Conservation (phyloP, 1,140 invertebrate genomes). For the Rhopalosiphum padi region DNA sequence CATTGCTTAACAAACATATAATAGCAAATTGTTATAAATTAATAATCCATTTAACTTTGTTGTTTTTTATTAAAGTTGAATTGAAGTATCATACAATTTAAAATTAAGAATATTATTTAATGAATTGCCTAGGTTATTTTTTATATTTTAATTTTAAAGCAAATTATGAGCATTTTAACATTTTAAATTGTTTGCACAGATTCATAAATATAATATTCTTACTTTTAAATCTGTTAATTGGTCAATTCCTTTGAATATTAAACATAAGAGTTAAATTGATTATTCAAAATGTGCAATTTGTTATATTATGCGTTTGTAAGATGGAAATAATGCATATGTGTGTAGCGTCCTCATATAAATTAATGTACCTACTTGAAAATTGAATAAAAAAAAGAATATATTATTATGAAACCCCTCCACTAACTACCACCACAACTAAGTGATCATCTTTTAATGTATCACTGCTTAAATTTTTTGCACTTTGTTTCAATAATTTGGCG, state of each 20-base stretch:
- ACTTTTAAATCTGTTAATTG: neutral
- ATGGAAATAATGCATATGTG: neutral
- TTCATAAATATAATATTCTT: neutral
- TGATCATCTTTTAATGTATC: conserved; percentile 92
- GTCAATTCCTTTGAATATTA: too few species aligned
- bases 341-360: neutral
- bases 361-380: neutral
- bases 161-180: neutral
- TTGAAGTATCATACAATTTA: neutral
- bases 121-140: neutral
- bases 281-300: neutral
- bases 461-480: conserved; percentile 86
- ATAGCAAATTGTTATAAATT: neutral
- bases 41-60: too few species aligned
- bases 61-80: neutral
- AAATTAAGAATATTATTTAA: neutral
- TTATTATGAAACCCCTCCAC: conserved; percentile 73
- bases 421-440: conserved; percentile 92
- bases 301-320: neutral
- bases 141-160: neutral
- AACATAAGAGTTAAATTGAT: neutral
- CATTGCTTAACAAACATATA: neutral
- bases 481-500: conserved; percentile 86
- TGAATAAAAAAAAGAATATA: conserved; percentile 67
- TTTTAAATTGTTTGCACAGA: too few species aligned